Conservation (phyloP, 2,113 vertebrate species). For the Oxyruncus cristatus region DNA sequence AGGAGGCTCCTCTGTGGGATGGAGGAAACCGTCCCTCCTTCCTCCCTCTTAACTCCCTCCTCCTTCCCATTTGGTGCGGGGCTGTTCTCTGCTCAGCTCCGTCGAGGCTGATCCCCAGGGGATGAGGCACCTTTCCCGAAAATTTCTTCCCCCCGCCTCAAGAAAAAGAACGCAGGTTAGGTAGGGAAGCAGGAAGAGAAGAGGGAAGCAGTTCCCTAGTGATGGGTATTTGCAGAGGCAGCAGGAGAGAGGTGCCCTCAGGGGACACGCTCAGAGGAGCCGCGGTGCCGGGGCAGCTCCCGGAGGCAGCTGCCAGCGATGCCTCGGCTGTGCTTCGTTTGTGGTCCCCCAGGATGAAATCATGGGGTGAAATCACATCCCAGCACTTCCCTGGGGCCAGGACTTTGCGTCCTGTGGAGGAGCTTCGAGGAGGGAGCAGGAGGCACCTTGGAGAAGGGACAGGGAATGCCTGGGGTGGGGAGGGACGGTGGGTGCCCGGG, state of each 20-base stretch:
- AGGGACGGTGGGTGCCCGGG: fast-evolving
- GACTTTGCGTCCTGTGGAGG: not conserved
- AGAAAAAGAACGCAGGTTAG: not conserved
- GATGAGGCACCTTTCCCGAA: not conserved
- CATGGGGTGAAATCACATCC: not conserved
- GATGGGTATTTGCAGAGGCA: not conserved
- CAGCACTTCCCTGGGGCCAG: not conserved
- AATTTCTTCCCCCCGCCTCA: not conserved
- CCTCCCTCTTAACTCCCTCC: not conserved
- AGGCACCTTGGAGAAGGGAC: not conserved
- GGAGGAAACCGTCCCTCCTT: not conserved
- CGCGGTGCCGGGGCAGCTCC: not conserved
- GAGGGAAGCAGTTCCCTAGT: not conserved
- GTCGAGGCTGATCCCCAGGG: not conserved
- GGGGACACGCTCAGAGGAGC: not conserved
- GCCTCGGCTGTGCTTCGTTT: fast-evolving
- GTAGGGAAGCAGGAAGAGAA: not conserved
- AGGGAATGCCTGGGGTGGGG: not conserved
- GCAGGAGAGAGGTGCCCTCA: not conserved
- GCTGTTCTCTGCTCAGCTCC: not conserved
- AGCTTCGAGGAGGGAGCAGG: not conserved
- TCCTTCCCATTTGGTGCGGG: not conserved
- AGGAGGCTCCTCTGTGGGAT: not conserved
- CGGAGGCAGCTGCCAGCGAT: not conserved
- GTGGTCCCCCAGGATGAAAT: not conserved